Base-by-base conservation (phyloP, 2,797 vertebrate genomes). In the Helostoma temminkii region DNA sequence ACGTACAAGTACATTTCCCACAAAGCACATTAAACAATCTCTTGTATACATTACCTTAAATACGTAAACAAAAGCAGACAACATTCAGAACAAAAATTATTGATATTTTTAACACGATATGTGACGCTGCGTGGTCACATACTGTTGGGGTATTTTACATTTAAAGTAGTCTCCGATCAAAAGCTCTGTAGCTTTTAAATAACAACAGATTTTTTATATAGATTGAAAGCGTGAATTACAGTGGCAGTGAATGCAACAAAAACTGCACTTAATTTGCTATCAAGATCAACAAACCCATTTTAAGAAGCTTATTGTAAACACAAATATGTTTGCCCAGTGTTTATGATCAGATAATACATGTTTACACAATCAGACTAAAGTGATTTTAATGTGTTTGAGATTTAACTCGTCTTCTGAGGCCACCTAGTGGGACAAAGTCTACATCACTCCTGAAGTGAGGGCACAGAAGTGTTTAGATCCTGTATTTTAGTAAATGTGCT, bases 391-490 rank as follows among this genome's bases (percentile, higher is more conserved):
- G 3, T 1, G 11, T 32, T 64, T 26, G 3, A 4, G 14, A 10
- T 47, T 19, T 76, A 67, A 58, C 22, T 11, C n/a, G 54, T 66
- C 59, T 37, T 63, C 14, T 88, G 58, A 47, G 65, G 47, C 76
- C 79, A 78, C 30, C 85, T 76, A 34, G 50, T 79, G 89, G 80
- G 1, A 46, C 9, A 66, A n/a, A 59, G 3, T 12, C 9, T 2
- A 1, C 3, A 72, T 74, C 9, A 75, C 59, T 32, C 8, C 16
- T 43, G 6, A 2, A 24, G 25, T 21, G 4, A 56, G 41, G 32
- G 3, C 15, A 9, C 30, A 15, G 26, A 54, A 30, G 11, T 5
- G 14, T 5, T n/a, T 47, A 16, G 22, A 56, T 15, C 47, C 42
- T 36, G 2, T 19, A 0, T 41, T 4, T 26, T 2, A 6, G 39